These are phyloP conservation scores for Neoaliturus tenellus DNA, from an alignment of 2,888 invertebrate species.

Conservation along the genomic window DNA sequence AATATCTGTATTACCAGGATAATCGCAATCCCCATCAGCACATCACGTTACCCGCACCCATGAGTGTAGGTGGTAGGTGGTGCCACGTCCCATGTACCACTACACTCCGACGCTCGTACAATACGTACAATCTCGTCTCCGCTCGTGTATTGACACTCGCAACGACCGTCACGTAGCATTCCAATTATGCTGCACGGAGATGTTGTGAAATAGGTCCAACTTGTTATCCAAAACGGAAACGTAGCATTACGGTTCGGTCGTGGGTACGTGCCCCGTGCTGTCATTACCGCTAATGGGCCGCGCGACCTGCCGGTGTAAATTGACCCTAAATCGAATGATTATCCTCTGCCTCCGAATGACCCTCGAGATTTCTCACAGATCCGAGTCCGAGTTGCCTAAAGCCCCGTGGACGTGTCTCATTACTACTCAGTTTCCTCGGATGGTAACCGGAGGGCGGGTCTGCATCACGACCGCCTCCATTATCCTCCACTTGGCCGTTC, in stretches of 20 bases:
- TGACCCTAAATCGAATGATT: slow-evolving; percentile 51
- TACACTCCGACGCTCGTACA: neutral
- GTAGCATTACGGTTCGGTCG: slow-evolving; percentile 40
- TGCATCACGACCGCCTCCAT: neutral
- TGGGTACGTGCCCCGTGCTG: slow-evolving; percentile 24
- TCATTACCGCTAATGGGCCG: neutral
- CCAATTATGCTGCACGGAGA: slow-evolving; percentile 29
- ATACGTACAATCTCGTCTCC: neutral
- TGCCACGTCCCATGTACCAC: neutral
- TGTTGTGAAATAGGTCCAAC: slow-evolving; percentile 33
- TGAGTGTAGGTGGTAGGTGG: too few relatives aligned
- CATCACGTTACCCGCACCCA: too few relatives aligned
- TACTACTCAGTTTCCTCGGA: neutral
- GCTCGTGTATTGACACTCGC: slow-evolving; percentile 11
- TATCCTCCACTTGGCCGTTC: neutral
- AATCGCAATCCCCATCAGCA: too few relatives aligned
- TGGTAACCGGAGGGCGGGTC: slow-evolving; percentile 2
- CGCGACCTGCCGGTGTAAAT: slow-evolving; percentile 25
- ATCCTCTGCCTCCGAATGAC: slow-evolving; percentile 37
- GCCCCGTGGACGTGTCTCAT: slow-evolving; percentile 35
- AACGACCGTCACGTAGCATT: slow-evolving; percentile 25
- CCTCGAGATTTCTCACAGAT: slow-evolving; percentile 47
- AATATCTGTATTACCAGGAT: too few relatives aligned
- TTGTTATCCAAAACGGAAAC: slow-evolving; percentile 47
- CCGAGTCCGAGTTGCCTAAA: slow-evolving; percentile 32